Conservation (phyloP, 1,140 invertebrate genomes). For the Penaeus indicus region DNA sequence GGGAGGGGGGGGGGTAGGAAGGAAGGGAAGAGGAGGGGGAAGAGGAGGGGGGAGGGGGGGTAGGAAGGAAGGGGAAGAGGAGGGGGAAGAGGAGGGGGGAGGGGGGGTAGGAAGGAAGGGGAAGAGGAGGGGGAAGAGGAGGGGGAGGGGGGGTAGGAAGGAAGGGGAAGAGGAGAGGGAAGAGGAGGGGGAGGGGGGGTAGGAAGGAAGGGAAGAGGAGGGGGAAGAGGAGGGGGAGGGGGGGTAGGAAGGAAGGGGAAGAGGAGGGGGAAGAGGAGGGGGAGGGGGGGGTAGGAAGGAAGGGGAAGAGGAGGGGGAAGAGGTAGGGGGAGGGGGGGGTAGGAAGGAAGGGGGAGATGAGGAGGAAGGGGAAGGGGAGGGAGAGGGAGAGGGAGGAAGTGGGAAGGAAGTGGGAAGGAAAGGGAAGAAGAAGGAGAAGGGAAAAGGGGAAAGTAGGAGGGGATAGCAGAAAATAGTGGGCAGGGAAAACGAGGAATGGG, state of each 20-base stretch:
- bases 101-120: background rate
- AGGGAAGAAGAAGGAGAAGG: background rate
- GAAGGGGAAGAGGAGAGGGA: too few species aligned
- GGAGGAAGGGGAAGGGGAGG: background rate
- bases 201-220: background rate
- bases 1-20: background rate
- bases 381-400: too few species aligned
- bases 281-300: background rate
- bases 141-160: background rate
- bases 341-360: background rate
- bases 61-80: too few species aligned
- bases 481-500: too few species aligned
- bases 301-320: too few species aligned
- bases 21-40: background rate
- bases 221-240: constrained; percentile 1
- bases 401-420: background rate
- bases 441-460: background rate
- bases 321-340: background rate
- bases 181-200: background rate
- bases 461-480: too few species aligned
- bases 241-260: background rate
- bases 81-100: background rate
- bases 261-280: background rate
- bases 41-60: background rate
- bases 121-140: background rate